These are phyloP conservation scores for Pteromalus puparum DNA, from an alignment of 1,140 invertebrate species.

Conservation along the genomic window DNA sequence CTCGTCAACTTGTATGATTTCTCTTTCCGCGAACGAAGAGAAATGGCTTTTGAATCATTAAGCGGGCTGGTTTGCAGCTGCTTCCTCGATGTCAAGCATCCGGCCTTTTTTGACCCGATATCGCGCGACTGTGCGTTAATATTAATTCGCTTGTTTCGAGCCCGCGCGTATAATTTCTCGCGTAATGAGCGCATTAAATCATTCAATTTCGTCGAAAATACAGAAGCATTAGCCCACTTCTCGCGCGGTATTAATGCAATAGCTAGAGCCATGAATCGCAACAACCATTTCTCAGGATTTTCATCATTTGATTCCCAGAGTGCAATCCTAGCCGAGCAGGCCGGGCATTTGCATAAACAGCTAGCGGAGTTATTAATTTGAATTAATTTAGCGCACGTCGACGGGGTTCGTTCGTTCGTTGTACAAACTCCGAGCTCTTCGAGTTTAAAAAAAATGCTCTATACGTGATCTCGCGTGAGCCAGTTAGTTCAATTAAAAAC, in stretches of 20 bases:
- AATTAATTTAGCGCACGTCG: neutral
- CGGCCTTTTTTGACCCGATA: neutral
- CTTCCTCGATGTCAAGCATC: no score
- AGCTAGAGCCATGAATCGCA: neutral
- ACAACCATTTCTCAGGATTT: conserved; percentile 16
- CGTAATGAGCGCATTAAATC: neutral
- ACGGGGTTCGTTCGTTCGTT: no score
- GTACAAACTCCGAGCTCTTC: no score
- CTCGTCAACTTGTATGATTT: no score
- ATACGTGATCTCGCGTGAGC: no score
- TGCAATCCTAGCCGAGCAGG: neutral
- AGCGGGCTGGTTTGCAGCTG: no score
- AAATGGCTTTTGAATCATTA: no score
- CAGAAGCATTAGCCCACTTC: neutral
- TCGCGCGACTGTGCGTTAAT: neutral
- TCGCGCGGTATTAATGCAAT: neutral
- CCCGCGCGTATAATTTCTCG: neutral
- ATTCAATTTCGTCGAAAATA: neutral
- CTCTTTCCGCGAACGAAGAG: no score
- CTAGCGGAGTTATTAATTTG: neutral
- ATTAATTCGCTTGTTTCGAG: neutral
- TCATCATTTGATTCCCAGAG: neutral
- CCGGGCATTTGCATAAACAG: neutral
- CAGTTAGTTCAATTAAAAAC: no score
- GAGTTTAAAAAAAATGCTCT: no score